phyloP scores from a whole-genome alignment of 2,113 vertebrate species.

The Cephalopholis sonnerati region DNA sequence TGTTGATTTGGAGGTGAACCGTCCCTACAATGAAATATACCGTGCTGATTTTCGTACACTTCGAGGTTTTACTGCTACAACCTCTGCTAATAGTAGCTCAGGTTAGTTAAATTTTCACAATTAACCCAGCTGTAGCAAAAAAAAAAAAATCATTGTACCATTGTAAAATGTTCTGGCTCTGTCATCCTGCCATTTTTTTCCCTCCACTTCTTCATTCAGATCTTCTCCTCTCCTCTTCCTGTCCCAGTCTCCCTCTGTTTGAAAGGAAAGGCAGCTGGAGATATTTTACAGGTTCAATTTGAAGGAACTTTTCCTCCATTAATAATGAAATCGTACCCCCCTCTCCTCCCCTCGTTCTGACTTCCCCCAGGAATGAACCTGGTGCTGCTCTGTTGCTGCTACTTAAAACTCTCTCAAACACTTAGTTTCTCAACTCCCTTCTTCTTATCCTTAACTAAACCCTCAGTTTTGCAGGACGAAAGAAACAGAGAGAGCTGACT shows the following conservation, averaged over 20 bases:
- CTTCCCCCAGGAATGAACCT: constrained; percentile 39
- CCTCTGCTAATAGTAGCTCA: too few relatives aligned
- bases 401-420: constrained; percentile 37
- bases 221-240: constrained; percentile 9
- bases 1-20: too few relatives aligned
- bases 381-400: constrained; percentile 41
- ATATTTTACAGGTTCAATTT: constrained; percentile 74
- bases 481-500: constrained; percentile 30
- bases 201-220: constrained; percentile 2
- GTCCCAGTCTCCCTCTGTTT: constrained; percentile 16
- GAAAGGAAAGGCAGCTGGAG: constrained; percentile 44
- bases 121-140: background rate
- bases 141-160: background rate
- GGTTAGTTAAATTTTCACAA: too few relatives aligned
- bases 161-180: background rate
- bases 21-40: too few relatives aligned
- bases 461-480: constrained; percentile 39
- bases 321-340: constrained; percentile 75
- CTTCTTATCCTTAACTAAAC: constrained; percentile 56
- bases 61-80: too few relatives aligned
- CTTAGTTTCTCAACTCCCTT: constrained; percentile 31
- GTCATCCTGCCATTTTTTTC: background rate
- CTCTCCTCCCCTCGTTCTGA: constrained; percentile 19
- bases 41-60: too few relatives aligned
- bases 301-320: constrained; percentile 72